These are phyloP conservation scores for Rhopilema esculentum DNA, from an alignment of 30 jellyfish, hydroid and myxozoan species.

Conservation along the genomic window DNA sequence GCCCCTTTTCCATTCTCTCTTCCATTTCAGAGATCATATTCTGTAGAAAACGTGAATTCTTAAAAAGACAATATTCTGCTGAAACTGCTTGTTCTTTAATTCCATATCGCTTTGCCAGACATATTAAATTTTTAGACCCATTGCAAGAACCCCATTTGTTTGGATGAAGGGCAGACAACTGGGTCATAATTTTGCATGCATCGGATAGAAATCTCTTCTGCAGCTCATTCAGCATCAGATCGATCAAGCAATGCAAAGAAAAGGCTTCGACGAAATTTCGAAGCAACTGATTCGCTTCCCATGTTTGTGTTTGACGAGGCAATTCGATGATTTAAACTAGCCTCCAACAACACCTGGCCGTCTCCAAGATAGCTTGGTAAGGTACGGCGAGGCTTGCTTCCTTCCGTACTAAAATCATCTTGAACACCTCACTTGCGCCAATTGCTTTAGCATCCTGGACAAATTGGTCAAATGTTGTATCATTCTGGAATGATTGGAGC, in stretches of 20 bases:
- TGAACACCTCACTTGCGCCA: constrained; percentile 31
- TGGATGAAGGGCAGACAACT: too few species aligned
- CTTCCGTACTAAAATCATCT: constrained; percentile 28
- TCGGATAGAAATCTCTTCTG: too few species aligned
- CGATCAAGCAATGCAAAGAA: constrained; percentile 16
- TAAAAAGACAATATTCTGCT: too few species aligned
- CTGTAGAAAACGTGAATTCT: constrained; percentile 36
- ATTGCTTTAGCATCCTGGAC: constrained; percentile 14
- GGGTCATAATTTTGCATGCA: too few species aligned
- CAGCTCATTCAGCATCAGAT: too few species aligned
- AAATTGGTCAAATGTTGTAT: constrained; percentile 26
- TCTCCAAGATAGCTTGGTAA: constrained; percentile 54
- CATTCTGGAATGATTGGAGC: constrained; percentile 51
- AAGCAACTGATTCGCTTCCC: constrained; percentile 22
- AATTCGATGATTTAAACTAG: constrained; percentile 29
- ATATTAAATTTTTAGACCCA: too few species aligned
- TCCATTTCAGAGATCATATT: constrained; percentile 29
- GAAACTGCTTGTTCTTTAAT: too few species aligned
- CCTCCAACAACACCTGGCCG: constrained; percentile 47
- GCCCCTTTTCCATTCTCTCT: constrained; percentile 33
- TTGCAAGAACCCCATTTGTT: too few species aligned
- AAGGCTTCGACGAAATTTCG: constrained; percentile 22
- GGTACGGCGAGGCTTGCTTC: constrained; percentile 47
- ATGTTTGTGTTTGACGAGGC: constrained; percentile 46
- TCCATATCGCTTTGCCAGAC: too few species aligned